Percentiles rank a stretch among this genome's conserved stretches.
Conservation (phyloP, 2,888 invertebrate species). For the Athripsodes cinereus region DNA sequence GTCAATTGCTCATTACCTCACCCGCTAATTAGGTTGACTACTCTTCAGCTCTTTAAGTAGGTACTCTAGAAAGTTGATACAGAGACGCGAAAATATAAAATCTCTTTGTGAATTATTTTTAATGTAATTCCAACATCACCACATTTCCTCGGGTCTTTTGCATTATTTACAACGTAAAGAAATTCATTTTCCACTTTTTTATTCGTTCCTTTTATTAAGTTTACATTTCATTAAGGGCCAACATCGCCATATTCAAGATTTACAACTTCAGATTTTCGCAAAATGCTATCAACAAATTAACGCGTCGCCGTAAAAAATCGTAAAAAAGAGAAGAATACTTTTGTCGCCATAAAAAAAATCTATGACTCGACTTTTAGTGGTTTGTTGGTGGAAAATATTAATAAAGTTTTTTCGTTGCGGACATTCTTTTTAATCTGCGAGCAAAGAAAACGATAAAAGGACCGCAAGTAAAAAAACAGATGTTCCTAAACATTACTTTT, state of each 20-base stretch:
- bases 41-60: no score
- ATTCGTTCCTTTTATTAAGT: neutral
- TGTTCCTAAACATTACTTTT: no score
- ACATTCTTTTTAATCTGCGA: neutral
- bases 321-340: neutral
- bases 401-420: neutral
- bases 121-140: no score
- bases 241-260: neutral
- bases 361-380: neutral
- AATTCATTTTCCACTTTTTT: neutral
- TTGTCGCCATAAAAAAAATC: neutral
- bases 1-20: no score
- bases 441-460: neutral
- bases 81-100: no score
- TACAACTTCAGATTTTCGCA: neutral
- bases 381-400: neutral
- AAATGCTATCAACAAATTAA: constrained; percentile 1
- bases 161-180: neutral
- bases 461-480: no score
- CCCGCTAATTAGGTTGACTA: no score
- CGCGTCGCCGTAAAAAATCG: neutral
- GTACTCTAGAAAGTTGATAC: no score
- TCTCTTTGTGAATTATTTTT: no score
- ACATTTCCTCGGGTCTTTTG: no score
- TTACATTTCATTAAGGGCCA: neutral